These are phyloP conservation scores for Herminia tarsipennalis DNA, from an alignment of 2,888 invertebrate genomes.

Conservation along the genomic window DNA sequence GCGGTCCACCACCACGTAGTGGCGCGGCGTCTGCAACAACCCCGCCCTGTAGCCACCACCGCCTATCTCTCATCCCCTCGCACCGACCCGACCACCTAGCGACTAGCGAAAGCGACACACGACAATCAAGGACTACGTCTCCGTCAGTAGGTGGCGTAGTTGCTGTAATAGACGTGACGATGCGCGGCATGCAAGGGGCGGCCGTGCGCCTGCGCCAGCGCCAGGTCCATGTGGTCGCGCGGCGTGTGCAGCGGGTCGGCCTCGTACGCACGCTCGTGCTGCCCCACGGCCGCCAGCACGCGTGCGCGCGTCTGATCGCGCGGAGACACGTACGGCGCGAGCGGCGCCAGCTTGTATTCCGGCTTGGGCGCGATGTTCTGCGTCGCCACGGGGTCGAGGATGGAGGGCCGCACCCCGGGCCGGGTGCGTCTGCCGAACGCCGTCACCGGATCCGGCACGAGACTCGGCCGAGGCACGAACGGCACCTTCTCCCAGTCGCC, in stretches of 20 bases:
- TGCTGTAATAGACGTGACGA: constrained; percentile 83
- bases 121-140: constrained; percentile 47
- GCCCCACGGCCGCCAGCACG: constrained; percentile 86
- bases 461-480: constrained; percentile 93
- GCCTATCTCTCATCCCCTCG: constrained; percentile 62
- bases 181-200: constrained; percentile 78
- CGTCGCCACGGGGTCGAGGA: constrained; percentile 84
- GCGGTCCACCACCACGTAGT: constrained; percentile 94
- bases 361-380: constrained; percentile 88
- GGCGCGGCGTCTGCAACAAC: constrained; percentile 93
- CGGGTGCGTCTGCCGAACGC: constrained; percentile 90
- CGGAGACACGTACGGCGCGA: constrained; percentile 89
- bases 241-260: constrained; percentile 86
- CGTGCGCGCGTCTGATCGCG: constrained; percentile 88
- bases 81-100: constrained; percentile 67
- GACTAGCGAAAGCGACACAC: constrained; percentile 81
- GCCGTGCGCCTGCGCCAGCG: constrained; percentile 87
- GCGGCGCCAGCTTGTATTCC: constrained; percentile 85
- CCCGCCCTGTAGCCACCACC: constrained; percentile 67
- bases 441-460: constrained; percentile 93
- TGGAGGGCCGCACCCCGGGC: constrained; percentile 75
- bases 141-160: constrained; percentile 79
- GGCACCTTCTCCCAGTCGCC: constrained; percentile 96
- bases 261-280: constrained; percentile 85
- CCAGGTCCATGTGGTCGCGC: constrained; percentile 88